Conservation (phyloP, 2,797 vertebrate genomes). For the Neomorphus geoffroyi region DNA sequence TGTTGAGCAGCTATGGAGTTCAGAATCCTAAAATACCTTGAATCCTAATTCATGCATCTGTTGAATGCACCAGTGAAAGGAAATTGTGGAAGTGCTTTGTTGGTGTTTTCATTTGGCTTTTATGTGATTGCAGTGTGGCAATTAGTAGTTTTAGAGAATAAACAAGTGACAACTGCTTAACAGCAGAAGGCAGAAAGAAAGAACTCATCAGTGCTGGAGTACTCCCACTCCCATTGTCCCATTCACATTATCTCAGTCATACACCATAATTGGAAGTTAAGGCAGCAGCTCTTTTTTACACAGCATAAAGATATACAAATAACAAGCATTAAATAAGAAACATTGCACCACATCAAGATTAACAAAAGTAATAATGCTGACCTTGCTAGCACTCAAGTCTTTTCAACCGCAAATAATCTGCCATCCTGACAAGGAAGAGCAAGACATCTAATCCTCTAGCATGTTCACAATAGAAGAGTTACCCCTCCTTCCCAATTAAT, state of each 20-base stretch:
- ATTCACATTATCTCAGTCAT: conserved; percentile 34
- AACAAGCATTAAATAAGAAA: conserved; percentile 73
- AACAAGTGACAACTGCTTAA: conserved; percentile 58
- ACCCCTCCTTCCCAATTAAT: conserved; percentile 61
- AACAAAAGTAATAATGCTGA: conserved; percentile 72
- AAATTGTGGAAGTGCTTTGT: conserved; percentile 6
- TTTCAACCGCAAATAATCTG: conserved; percentile 69
- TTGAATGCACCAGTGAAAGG: not conserved
- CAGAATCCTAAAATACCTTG: not conserved
- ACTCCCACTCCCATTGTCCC: conserved; percentile 29
- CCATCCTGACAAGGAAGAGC: conserved; percentile 28
- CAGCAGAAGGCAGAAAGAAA: conserved; percentile 20
- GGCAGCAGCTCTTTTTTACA: conserved; percentile 7
- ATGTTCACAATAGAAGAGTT: conserved; percentile 43
- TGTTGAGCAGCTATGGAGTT: not conserved
- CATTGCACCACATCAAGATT: conserved; percentile 44
- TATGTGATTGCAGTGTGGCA: conserved; percentile 26
- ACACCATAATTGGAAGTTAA: conserved; percentile 35
- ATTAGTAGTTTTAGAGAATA: conserved; percentile 63
- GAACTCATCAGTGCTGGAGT: conserved; percentile 35
- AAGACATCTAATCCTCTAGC: conserved; percentile 44
- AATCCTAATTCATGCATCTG: not conserved
- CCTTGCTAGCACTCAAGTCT: conserved; percentile 57
- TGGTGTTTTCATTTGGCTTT: conserved; percentile 40
- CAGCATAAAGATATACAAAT: conserved; percentile 59